Evolutionary conservation across 1,140 invertebrate genomes (phyloP), one percentile per base, ranked within the genome.

Genomic region (Drosophila bocqueti): DNA sequence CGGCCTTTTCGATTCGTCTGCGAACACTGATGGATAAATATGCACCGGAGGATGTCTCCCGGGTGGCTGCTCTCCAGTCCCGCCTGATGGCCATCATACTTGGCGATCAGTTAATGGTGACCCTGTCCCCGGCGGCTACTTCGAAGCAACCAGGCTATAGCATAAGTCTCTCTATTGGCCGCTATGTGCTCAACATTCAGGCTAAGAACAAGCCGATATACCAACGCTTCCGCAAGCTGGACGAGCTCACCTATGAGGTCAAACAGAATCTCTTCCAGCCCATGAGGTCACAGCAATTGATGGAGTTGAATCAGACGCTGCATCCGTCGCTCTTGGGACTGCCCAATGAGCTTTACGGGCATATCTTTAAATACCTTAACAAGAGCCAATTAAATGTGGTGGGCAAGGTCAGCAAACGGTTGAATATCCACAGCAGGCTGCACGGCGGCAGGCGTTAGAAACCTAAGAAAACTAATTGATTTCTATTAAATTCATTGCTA

Each of bases 221-320:
- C 6, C 42, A 76, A 15, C 80, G 91, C 4, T 91, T 92, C 24
- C 68, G 79, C 1, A 83, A 91, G 29, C 60, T 92, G 34, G 72
- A 91, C 21, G 85, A 92, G 24, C 55, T 92, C 1, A 63, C 76
- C 4, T 49, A 69, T 4, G 54, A 76, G 43, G 40, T 92, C 38
- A 86, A 86, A 16, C 68, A 92, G 43, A 50, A 91, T 31, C 15
- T 92, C n/a, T 92, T 92, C 45, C 74, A 91, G 7, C 91, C 84
- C 0, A 77, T 92, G 78, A 76, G 91, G 6, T 47, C 73, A 0
- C 82, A 81, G 45, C 91, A 92, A 31, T 50, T 92, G 26, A 26
- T 47, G 4, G 40, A 72, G 13, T 26, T 86, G 16, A 59, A 73
- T 16, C 57, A 61, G 11, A 52, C 66, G 42, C 31, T 76, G 10